phyloP scores from a whole-genome alignment of 2,888 invertebrate genomes.

The Hypolimnas misippus region DNA sequence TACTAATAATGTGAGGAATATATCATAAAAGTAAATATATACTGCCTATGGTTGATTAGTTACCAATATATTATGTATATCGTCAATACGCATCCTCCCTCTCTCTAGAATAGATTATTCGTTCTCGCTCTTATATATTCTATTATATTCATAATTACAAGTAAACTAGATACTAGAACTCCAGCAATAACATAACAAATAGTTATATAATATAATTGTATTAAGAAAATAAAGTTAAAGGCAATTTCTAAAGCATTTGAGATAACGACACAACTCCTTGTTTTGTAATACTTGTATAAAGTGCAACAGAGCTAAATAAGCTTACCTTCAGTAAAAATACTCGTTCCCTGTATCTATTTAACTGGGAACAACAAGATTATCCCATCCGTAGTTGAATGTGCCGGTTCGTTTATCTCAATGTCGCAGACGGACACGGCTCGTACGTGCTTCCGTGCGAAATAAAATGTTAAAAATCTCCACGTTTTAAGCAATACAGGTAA shows the following conservation, averaged over 20 bases:
- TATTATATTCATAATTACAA: too few species aligned
- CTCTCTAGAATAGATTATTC: too few species aligned
- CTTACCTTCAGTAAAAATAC: slow-evolving; percentile 9
- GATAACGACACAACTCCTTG: not conserved
- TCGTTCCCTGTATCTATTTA: slow-evolving; percentile 13
- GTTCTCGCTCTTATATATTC: too few species aligned
- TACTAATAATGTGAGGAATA: too few species aligned
- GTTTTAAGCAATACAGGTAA: slow-evolving; percentile 3
- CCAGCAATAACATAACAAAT: too few species aligned
- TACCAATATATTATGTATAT: too few species aligned
- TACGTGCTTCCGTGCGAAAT: slow-evolving; percentile 59
- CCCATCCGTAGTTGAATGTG: slow-evolving; percentile 53
- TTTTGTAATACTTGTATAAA: not conserved
- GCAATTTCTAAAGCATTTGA: not conserved
- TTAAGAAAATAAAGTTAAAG: too few species aligned
- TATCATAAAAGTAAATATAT: too few species aligned
- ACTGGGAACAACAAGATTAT: slow-evolving; percentile 37
- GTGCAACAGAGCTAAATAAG: not conserved
- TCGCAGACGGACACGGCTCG: slow-evolving; percentile 50
- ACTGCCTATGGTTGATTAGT: too few species aligned
- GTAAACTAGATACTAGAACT: too few species aligned
- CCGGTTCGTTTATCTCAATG: slow-evolving; percentile 78
- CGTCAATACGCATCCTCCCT: too few species aligned
- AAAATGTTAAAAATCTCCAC: slow-evolving; percentile 45
- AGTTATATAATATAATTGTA: too few species aligned